Evolutionary conservation across 64 coral and sea anemone species (phyloP).

Genomic region (Montipora capricornis): DNA sequence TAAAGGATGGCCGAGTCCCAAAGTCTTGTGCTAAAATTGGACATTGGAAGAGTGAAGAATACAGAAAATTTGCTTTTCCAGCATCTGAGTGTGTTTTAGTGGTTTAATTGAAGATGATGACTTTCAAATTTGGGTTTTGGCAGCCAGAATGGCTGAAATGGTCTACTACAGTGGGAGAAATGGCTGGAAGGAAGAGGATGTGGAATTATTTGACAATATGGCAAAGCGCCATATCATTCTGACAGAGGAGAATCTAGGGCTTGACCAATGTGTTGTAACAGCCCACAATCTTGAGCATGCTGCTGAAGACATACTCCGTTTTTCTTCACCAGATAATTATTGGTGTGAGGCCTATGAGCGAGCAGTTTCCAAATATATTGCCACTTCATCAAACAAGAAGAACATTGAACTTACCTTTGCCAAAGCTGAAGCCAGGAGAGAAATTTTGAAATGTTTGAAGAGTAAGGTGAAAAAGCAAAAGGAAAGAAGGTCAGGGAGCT

Average conservation of each 20-base stretch:
- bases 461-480: too few species aligned
- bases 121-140: conserved; percentile 1
- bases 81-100: background rate
- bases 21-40: background rate
- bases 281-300: conserved; percentile 16
- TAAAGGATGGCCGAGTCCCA: background rate
- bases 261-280: background rate
- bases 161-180: background rate
- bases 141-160: conserved; percentile 3
- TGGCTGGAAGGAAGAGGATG: background rate
- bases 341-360: conserved; percentile 42
- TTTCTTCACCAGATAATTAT: conserved; percentile 33
- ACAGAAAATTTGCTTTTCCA: background rate
- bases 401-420: too few species aligned
- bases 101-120: background rate
- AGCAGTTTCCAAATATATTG: conserved; percentile 1
- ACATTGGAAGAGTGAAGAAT: background rate
- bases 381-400: background rate
- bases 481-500: too few species aligned
- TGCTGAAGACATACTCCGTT: conserved; percentile 23
- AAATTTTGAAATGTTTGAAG: too few species aligned
- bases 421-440: too few species aligned
- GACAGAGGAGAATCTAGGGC: background rate
- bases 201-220: background rate
- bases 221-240: conserved; percentile 1